Conservation (phyloP, 1,140 invertebrate species). For the Leptinotarsa defecta region DNA sequence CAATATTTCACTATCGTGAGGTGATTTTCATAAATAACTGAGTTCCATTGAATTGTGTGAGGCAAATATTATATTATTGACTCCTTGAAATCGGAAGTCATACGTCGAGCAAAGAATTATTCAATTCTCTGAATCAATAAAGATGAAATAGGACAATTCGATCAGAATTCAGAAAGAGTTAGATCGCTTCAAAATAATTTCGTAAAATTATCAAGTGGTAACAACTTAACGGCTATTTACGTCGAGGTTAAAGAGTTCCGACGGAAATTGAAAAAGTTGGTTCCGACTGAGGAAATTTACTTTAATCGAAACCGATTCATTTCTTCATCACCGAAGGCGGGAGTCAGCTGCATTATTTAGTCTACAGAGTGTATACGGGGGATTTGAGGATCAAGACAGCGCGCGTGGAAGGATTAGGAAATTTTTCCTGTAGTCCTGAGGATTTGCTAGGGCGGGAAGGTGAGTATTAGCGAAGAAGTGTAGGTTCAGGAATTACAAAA, state of each 20-base stretch:
- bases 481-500: too few species aligned
- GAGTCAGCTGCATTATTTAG: background rate
- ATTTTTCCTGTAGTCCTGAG: background rate
- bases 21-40: too few species aligned
- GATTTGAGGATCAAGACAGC: background rate
- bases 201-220: background rate
- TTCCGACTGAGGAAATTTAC: slow-evolving; percentile 3
- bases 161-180: too few species aligned
- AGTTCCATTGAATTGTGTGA: too few species aligned
- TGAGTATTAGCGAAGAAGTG: too few species aligned
- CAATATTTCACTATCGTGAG: too few species aligned
- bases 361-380: background rate
- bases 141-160: too few species aligned
- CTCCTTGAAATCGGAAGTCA: too few species aligned
- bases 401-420: background rate
- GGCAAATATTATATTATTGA: too few species aligned
- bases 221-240: slow-evolving; percentile 3
- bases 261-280: slow-evolving; percentile 6
- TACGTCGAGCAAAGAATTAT: too few species aligned
- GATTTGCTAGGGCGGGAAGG: too few species aligned
- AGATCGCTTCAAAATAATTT: background rate
- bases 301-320: slow-evolving; percentile 3
- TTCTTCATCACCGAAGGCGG: background rate
- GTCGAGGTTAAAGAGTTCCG: background rate
- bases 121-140: too few species aligned